Percentiles rank a stretch among this genome's conserved stretches.
Conservation (phyloP, 2,797 vertebrate species). For the Sternotherus odoratus region DNA sequence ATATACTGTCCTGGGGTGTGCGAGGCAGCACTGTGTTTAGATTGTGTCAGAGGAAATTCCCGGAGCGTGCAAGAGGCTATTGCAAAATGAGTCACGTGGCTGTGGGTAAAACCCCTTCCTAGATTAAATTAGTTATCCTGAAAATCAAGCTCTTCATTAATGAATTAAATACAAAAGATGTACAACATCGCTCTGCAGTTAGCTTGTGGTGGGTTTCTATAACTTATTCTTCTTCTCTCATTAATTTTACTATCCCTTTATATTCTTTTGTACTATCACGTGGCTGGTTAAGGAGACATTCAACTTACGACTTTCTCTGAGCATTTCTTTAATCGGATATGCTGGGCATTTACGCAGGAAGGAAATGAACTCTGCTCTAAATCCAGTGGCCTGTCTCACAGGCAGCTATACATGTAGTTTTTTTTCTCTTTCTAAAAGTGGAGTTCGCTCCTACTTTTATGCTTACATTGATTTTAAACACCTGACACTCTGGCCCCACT, state of each 20-base stretch:
- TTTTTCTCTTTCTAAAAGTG: background rate
- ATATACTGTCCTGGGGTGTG: slow-evolving; percentile 39
- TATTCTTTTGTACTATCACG: background rate
- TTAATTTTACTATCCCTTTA: background rate
- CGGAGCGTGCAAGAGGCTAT: background rate
- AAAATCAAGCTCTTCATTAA: background rate
- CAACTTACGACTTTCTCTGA: background rate
- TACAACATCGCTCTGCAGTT: rapidly evolving
- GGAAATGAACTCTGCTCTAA: background rate
- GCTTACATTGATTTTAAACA: too few species aligned
- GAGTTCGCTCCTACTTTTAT: background rate
- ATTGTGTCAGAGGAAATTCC: slow-evolving; percentile 76
- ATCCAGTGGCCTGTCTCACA: too few species aligned
- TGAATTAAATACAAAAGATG: background rate
- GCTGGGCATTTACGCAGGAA: too few species aligned
- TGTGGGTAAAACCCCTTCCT: background rate
- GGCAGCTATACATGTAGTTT: background rate
- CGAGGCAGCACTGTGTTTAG: background rate
- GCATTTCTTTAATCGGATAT: background rate
- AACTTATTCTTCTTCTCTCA: too few species aligned
- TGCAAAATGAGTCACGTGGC: slow-evolving; percentile 67
- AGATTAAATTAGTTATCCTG: background rate
- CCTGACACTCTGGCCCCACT: background rate
- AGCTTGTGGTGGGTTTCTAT: rapidly evolving
- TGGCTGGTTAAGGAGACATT: background rate